phyloP scores from a whole-genome alignment of 2,888 invertebrate species.

The Geotrupes spiniger region DNA sequence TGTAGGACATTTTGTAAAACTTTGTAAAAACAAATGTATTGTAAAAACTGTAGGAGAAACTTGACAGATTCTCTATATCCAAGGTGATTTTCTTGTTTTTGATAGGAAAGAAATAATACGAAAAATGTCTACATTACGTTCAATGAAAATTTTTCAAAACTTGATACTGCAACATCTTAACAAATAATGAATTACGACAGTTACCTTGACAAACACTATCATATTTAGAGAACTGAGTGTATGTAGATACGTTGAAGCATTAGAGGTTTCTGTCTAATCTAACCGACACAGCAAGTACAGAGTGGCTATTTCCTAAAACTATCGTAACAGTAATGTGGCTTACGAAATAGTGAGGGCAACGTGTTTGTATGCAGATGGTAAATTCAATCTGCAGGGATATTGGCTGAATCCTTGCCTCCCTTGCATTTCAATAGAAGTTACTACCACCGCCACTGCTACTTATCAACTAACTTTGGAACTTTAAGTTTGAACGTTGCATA shows the following conservation, averaged over 20 bases:
- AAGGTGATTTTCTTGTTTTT: too few relatives aligned
- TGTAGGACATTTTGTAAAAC: too few relatives aligned
- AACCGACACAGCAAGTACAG: conserved; percentile 2
- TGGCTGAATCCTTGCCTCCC: conserved; percentile 19
- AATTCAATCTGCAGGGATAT: conserved; percentile 21
- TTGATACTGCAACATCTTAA: too few relatives aligned
- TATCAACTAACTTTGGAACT: conserved; percentile 13
- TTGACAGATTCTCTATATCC: too few relatives aligned
- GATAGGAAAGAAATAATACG: too few relatives aligned
- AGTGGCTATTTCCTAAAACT: conserved; percentile 8
- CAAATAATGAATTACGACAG: too few relatives aligned
- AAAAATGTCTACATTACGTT: too few relatives aligned
- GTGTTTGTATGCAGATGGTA: conserved; percentile 21
- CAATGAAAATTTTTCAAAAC: too few relatives aligned
- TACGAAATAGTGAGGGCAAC: conserved; percentile 11
- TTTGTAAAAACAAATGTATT: too few relatives aligned
- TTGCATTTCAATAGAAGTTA: conserved; percentile 20
- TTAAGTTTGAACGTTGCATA: conserved; percentile 7
- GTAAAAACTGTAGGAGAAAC: too few relatives aligned
- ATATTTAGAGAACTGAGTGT: not conserved
- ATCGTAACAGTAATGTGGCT: conserved; percentile 11
- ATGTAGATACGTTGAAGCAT: conserved; percentile 2
- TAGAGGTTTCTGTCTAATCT: conserved; percentile 6
- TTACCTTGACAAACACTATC: too few relatives aligned
- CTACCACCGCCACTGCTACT: conserved; percentile 10